Conservation (phyloP, 2,888 invertebrate genomes). For the Endomychus coccineus region DNA sequence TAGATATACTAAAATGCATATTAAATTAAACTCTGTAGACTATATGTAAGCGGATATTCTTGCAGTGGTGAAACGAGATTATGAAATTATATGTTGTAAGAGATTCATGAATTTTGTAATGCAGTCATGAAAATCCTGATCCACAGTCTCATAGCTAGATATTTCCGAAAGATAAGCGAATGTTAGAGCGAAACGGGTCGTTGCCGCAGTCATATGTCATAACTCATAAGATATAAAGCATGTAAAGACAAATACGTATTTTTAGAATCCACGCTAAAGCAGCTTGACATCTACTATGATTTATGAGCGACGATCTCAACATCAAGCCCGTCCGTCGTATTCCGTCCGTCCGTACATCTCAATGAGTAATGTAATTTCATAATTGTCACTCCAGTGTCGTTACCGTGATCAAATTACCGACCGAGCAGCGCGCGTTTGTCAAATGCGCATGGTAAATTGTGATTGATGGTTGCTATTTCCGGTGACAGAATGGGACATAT, state of each 20-base stretch:
- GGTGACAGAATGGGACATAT: conserved; percentile 37
- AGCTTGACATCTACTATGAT: conserved; percentile 39
- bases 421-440: conserved; percentile 30
- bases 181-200: too few relatives aligned
- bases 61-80: too few relatives aligned
- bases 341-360: conserved; percentile 40
- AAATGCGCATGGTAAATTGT: conserved; percentile 35
- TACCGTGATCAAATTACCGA: conserved; percentile 39
- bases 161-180: too few relatives aligned
- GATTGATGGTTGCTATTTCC: conserved; percentile 43
- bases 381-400: conserved; percentile 41
- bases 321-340: too few relatives aligned
- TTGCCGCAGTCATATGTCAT: conserved; percentile 27
- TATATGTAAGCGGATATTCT: too few relatives aligned
- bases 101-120: too few relatives aligned
- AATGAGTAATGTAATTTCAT: conserved; percentile 44
- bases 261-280: conserved; percentile 34
- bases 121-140: too few relatives aligned
- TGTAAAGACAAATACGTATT: conserved; percentile 39
- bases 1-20: too few relatives aligned
- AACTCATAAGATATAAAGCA: conserved; percentile 37
- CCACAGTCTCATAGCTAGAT: too few relatives aligned
- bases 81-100: too few relatives aligned
- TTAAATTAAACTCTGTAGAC: too few relatives aligned
- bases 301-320: conserved; percentile 38